phyloP scores from a whole-genome alignment of 2,797 vertebrate genomes.

The Darevskia mixta region DNA sequence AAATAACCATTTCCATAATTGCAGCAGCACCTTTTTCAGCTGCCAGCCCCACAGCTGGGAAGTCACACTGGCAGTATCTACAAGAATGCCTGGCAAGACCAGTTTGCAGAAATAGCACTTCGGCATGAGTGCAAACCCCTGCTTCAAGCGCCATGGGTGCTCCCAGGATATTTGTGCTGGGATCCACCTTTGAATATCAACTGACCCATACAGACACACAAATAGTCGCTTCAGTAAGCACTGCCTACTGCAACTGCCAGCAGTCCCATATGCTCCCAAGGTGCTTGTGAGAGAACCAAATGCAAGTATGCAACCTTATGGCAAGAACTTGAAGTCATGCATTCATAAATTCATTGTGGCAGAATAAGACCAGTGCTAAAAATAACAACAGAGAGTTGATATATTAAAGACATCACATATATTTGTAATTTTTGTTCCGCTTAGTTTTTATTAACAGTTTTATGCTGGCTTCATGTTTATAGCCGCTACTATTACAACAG shows the following conservation, averaged over 20 bases:
- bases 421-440: neutral
- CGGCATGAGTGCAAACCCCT: neutral
- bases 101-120: neutral
- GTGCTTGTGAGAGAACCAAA: neutral
- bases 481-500: neutral
- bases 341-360: neutral
- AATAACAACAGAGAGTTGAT: neutral
- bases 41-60: neutral
- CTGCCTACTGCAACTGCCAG: neutral
- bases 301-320: neutral
- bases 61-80: neutral
- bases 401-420: neutral
- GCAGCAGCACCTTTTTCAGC: neutral
- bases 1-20: neutral
- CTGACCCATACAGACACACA: neutral
- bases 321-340: neutral
- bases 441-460: neutral
- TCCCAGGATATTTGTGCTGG: neutral
- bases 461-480: neutral
- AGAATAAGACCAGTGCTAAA: neutral
- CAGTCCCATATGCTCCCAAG: neutral
- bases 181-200: neutral
- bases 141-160: neutral
- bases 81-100: neutral
- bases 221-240: neutral